phyloP scores from a whole-genome alignment of 2,797 vertebrate species.

The Coregonus ussuriensis region DNA sequence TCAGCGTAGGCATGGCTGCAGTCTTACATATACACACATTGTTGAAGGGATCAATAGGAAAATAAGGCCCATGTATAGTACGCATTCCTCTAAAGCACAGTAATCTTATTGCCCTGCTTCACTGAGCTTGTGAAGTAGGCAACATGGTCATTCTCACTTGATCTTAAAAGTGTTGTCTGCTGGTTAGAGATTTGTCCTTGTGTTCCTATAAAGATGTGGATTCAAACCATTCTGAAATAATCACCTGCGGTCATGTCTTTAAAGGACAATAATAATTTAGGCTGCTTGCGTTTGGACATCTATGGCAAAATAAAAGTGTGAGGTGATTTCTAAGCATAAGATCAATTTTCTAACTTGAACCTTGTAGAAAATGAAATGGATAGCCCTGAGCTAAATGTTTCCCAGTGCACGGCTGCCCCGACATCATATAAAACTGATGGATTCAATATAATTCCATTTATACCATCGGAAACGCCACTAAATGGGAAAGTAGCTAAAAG shows the following conservation, averaged over 20 bases:
- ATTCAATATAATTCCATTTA: conserved; percentile 39
- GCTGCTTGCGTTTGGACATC: conserved; percentile 11
- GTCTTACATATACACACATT: conserved; percentile 5
- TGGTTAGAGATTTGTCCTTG: not conserved
- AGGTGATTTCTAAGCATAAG: conserved; percentile 8
- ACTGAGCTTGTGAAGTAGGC: not conserved
- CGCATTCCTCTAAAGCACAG: conserved; percentile 2
- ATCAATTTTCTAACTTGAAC: conserved; percentile 27
- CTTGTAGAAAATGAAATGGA: conserved; percentile 20
- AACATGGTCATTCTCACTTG: not conserved
- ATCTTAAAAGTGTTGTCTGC: conserved; percentile 7
- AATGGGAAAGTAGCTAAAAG: conserved; percentile 28
- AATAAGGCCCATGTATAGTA: not conserved
- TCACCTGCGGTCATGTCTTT: conserved; percentile 6
- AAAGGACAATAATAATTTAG: conserved; percentile 7
- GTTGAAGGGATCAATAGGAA: not conserved
- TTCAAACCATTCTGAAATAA: conserved; percentile 9
- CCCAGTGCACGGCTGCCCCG: not conserved
- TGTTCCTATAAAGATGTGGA: not conserved
- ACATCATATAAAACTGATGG: conserved; percentile 14
- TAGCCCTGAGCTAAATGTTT: conserved; percentile 22
- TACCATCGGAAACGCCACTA: conserved; percentile 25
- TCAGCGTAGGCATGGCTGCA: conserved; percentile 4
- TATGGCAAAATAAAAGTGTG: not conserved
- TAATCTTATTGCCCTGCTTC: not conserved